Conservation (phyloP, 2,797 vertebrate genomes). For the Benthosema pterotum region DNA sequence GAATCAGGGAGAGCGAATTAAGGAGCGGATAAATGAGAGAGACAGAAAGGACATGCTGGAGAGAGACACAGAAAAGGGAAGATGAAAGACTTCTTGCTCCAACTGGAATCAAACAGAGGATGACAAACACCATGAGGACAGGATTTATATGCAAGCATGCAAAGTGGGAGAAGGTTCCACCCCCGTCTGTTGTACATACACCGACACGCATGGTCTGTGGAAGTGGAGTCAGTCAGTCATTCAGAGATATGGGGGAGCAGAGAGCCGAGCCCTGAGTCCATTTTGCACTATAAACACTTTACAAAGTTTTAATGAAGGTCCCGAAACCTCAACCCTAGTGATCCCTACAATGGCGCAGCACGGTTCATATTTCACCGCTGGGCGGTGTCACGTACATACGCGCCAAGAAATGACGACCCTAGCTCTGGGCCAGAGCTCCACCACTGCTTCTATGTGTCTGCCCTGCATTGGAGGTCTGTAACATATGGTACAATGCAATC, state of each 20-base stretch:
- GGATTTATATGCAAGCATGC: conserved; percentile 11
- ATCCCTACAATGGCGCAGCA: conserved; percentile 29
- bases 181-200: conserved; percentile 25
- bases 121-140: conserved; percentile 1
- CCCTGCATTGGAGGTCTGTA: too few species aligned
- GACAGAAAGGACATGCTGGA: conserved; percentile 10
- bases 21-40: conserved; percentile 14
- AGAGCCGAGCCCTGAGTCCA: conserved; percentile 33
- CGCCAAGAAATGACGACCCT: too few species aligned
- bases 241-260: conserved; percentile 21
- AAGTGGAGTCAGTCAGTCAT: conserved; percentile 33
- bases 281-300: conserved; percentile 78
- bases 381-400: too few species aligned
- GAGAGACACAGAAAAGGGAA: conserved; percentile 28
- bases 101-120: too few species aligned
- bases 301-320: conserved; percentile 77
- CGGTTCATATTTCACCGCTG: too few species aligned
- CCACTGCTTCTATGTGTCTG: too few species aligned
- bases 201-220: conserved; percentile 2
- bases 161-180: conserved; percentile 11
- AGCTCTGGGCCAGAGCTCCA: too few species aligned
- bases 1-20: conserved; percentile 17
- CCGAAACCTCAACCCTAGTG: conserved; percentile 57
- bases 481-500: too few species aligned
- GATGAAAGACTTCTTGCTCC: conserved; percentile 11